phyloP scores from a whole-genome alignment of 2,113 vertebrate genomes.

The Mesitornis unicolor region DNA sequence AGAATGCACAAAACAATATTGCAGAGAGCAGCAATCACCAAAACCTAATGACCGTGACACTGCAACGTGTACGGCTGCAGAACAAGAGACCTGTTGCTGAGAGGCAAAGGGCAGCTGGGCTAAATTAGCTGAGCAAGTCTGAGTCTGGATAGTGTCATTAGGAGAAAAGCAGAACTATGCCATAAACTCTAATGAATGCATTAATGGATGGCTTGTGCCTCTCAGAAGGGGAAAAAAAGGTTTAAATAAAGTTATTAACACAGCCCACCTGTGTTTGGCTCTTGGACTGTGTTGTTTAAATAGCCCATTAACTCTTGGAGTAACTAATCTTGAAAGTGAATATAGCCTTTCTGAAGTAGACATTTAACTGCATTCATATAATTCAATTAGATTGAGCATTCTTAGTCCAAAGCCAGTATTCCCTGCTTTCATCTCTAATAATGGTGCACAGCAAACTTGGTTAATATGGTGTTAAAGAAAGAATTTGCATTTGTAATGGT shows the following conservation, averaged over 20 bases:
- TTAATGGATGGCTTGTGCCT: constrained; percentile 82
- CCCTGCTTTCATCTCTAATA: constrained; percentile 77
- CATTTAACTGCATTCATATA: constrained; percentile 80
- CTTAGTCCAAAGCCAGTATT: constrained; percentile 64
- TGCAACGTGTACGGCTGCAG: neutral
- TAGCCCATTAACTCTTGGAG: constrained; percentile 78
- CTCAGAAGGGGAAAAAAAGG: constrained; percentile 77
- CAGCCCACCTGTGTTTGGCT: constrained; percentile 81
- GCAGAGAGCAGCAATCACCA: neutral
- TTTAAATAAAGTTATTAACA: constrained; percentile 89
- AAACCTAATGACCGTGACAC: constrained; percentile 43
- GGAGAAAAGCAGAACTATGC: constrained; percentile 78
- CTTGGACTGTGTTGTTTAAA: constrained; percentile 77
- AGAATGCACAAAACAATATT: neutral
- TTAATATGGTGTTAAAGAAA: constrained; percentile 56
- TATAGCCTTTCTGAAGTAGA: constrained; percentile 78
- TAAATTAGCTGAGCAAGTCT: constrained; percentile 74
- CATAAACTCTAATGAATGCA: constrained; percentile 85
- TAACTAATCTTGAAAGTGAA: constrained; percentile 78
- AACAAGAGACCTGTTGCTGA: constrained; percentile 65
- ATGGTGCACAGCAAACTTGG: constrained; percentile 66
- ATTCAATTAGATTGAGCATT: constrained; percentile 80
- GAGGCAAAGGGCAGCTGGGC: constrained; percentile 77
- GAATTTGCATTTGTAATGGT: neutral
- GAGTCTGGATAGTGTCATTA: constrained; percentile 82